Conservation (phyloP, 2,888 invertebrate genomes). For the Fabriciana adippe region DNA sequence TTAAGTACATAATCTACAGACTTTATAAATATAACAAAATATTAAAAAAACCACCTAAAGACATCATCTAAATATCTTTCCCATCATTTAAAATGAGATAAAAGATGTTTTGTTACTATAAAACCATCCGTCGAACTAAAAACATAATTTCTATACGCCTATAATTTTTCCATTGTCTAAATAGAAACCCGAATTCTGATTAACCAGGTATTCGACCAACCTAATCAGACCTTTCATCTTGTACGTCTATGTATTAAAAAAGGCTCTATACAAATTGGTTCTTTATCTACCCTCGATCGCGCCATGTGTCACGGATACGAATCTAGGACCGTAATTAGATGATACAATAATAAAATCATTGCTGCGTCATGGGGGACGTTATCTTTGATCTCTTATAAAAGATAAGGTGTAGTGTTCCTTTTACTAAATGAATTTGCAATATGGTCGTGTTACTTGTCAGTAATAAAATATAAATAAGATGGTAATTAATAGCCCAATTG, state of each 20-base stretch:
- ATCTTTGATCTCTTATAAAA: conserved; percentile 47
- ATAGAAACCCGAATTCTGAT: conserved; percentile 28
- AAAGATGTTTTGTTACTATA: too few relatives aligned
- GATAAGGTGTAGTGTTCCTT: conserved; percentile 29
- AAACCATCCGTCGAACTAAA: not conserved
- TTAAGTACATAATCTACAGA: too few relatives aligned
- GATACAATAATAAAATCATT: conserved; percentile 75
- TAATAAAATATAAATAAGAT: not conserved
- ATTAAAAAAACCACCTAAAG: too few relatives aligned
- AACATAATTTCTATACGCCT: conserved; percentile 11
- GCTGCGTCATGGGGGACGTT: conserved; percentile 52
- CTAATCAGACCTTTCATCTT: conserved; percentile 21
- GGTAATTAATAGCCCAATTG: too few relatives aligned
- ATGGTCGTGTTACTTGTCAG: conserved; percentile 19
- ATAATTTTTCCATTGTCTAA: conserved; percentile 32
- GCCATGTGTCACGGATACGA: conserved; percentile 66
- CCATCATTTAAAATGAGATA: too few relatives aligned
- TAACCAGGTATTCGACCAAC: conserved; percentile 32
- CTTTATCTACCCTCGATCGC: conserved; percentile 55
- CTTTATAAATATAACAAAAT: too few relatives aligned
- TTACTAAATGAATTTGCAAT: conserved; percentile 38
- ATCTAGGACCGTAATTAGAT: conserved; percentile 75
- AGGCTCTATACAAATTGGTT: conserved; percentile 38
- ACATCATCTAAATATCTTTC: too few relatives aligned
- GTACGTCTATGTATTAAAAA: not conserved